Evolutionary conservation across 2,113 vertebrate species (phyloP).

Genomic region (Eretmochelys imbricata): DNA sequence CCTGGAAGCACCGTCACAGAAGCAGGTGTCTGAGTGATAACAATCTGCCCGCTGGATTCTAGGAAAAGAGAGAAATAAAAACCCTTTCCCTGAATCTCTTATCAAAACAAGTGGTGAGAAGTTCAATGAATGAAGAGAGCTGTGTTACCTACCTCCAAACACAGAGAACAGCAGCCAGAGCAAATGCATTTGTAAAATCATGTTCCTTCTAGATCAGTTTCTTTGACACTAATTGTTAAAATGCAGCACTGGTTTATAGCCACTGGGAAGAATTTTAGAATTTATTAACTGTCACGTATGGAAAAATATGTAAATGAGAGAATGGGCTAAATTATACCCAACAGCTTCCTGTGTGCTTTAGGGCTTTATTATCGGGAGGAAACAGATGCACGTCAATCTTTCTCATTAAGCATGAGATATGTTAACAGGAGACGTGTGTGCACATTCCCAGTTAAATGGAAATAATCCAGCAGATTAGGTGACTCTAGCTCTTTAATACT

Average conservation of each 20-base stretch:
- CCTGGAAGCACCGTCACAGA: background rate
- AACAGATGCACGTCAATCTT: background rate
- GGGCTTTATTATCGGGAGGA: background rate
- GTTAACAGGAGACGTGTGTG: background rate
- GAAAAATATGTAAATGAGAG: background rate
- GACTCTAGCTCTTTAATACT: background rate
- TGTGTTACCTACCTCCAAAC: background rate
- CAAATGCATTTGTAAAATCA: background rate
- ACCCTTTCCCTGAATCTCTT: background rate
- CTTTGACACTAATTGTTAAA: background rate
- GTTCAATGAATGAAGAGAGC: background rate
- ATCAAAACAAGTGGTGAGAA: background rate
- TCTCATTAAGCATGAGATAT: background rate
- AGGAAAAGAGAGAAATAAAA: background rate
- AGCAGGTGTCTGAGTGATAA: constrained; percentile 60
- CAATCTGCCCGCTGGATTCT: constrained; percentile 64
- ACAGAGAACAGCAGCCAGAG: background rate
- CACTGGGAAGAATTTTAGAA: background rate
- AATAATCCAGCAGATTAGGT: no score
- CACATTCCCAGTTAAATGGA: no score
- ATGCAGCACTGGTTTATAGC: background rate
- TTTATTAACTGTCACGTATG: background rate
- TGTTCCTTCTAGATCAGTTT: background rate
- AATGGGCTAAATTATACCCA: background rate
- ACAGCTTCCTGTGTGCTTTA: background rate